Conservation (phyloP, 2,888 invertebrate genomes). For the Drosophila emarginata region DNA sequence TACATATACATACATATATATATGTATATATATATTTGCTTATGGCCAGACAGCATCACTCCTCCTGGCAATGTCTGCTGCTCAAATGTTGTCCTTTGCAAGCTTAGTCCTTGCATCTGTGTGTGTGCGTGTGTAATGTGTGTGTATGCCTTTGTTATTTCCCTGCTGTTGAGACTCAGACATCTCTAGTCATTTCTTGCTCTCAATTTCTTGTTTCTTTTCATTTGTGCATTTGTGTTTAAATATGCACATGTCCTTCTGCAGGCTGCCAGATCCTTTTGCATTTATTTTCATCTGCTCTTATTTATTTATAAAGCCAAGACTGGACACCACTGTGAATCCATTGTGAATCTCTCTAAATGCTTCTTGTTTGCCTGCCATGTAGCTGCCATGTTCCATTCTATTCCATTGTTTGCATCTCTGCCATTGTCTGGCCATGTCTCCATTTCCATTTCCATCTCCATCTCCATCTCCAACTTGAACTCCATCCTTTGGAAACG, state of each 20-base stretch:
- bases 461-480: conserved; percentile 14
- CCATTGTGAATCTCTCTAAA: conserved; percentile 30
- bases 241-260: conserved; percentile 61
- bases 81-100: conserved; percentile 68
- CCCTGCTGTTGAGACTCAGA: conserved; percentile 56
- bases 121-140: conserved; percentile 23
- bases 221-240: conserved; percentile 36
- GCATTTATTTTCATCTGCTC: conserved; percentile 67
- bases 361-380: conserved; percentile 56
- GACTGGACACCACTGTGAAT: conserved; percentile 22
- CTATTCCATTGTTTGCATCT: conserved; percentile 53
- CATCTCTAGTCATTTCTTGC: conserved; percentile 61
- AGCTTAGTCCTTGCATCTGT: conserved; percentile 41
- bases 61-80: conserved; percentile 52
- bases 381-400: conserved; percentile 65
- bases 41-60: conserved; percentile 74
- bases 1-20: conserved; percentile 1
- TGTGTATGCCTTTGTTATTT: conserved; percentile 18
- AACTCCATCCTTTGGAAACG: too few relatives aligned
- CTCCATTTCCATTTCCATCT: background rate
- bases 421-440: conserved; percentile 36
- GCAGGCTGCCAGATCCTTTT: conserved; percentile 44
- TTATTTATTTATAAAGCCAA: conserved; percentile 71
- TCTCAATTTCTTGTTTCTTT: conserved; percentile 72
- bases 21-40: conserved; percentile 55